Evolutionary conservation across 1,140 invertebrate genomes (phyloP).

Genomic region (Drosophila bocqueti): DNA sequence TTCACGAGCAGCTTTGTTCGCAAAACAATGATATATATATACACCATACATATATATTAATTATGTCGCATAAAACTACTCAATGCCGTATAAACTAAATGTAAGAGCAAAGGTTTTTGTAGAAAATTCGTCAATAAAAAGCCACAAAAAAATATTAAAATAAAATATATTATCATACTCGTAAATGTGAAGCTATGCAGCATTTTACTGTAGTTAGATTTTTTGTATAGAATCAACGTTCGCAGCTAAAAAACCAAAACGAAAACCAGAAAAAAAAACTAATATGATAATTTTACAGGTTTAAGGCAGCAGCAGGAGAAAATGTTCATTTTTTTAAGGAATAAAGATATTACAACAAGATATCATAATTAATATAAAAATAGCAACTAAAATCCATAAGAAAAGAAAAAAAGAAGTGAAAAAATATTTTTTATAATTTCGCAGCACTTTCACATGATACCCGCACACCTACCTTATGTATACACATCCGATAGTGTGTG

Average conservation of each 20-base stretch:
- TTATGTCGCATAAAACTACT: constrained; percentile 72
- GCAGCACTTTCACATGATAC: constrained; percentile 63
- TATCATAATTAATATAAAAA: constrained; percentile 66
- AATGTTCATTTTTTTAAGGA: constrained; percentile 73
- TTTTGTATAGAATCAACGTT: constrained; percentile 75
- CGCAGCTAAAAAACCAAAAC: constrained; percentile 61
- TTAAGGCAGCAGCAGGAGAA: constrained; percentile 54
- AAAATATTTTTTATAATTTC: constrained; percentile 70
- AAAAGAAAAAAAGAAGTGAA: constrained; percentile 38
- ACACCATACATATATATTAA: constrained; percentile 50
- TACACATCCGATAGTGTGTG: constrained; percentile 41
- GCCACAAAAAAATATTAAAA: constrained; percentile 55
- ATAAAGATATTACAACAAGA: constrained; percentile 52
- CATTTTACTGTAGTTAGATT: constrained; percentile 81
- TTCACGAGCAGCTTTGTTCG: constrained; percentile 58
- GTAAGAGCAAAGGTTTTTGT: constrained; percentile 69
- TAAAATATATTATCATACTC: constrained; percentile 66
- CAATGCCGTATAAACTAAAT: constrained; percentile 64
- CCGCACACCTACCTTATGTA: constrained; percentile 22
- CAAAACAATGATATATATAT: constrained; percentile 41
- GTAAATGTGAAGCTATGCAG: constrained; percentile 74
- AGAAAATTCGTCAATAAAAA: constrained; percentile 68
- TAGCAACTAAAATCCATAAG: constrained; percentile 43
- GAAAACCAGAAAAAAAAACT: constrained; percentile 21
- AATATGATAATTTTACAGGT: constrained; percentile 65